Base-by-base conservation (phyloP, 2,113 vertebrate genomes). In the Urocynchramus pylzowi region DNA sequence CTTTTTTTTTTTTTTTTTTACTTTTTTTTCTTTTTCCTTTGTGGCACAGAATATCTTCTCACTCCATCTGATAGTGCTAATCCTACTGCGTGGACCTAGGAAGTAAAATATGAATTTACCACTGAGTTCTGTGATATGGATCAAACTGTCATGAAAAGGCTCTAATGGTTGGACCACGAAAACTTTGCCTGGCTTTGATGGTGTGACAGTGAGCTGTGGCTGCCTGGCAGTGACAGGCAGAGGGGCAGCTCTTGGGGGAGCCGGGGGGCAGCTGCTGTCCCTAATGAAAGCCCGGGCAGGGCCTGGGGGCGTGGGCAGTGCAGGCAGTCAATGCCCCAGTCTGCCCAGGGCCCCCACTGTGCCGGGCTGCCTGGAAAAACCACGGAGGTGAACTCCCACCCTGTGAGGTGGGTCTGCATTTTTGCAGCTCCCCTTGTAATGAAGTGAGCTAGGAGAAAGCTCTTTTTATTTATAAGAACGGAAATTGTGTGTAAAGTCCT, bases 401-500 rank as follows among this genome's bases (percentile, higher is more conserved):
- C 53, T 17, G 7, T 44, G 69, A 94, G 80, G 56, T 83, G 41
- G 44, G 80, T 71, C 81, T 91, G 84, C 37, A 5, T 67, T 89
- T 87, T 56, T 89, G 76, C 70, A 89, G 76, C 77, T 84, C 39
- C 41, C 53, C 26, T 39, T 64, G 16, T 77, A 84, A 82, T 63
- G 74, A 91, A 92, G 81, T 68, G 84, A 94, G 86, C 24, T 75
- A 19, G 57, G 80, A 84, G 77, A 81, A 89, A 95, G 57, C 22
- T 64, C 73, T 89, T 92, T 95, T 91, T 95, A 90, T 95, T 92
- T 92, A 60, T 75, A 87, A 73, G 91, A 91, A 65, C 2, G 28
- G 91, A 96, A 94, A 96, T 94, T 93, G 65, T 87, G 84, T 87
- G 91, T 85, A 77, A 96, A 94, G 91, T 91, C 89, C 94, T 89